Base-by-base conservation (phyloP, 2,888 invertebrate genomes). In the Hylaea fasciaria region DNA sequence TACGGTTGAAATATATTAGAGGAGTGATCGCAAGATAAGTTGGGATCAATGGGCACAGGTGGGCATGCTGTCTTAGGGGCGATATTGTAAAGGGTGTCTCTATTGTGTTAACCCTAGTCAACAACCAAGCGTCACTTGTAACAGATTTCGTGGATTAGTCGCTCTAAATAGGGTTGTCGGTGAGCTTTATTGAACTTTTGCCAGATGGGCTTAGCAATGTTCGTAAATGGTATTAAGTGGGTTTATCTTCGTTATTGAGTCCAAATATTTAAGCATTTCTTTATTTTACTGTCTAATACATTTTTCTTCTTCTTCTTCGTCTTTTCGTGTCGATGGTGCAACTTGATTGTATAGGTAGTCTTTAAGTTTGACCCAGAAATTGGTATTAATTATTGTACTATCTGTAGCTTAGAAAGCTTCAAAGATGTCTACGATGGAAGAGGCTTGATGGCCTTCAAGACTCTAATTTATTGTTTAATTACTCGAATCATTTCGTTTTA, bases 71-170 rank as follows among this genome's bases (percentile, higher is more conserved):
- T 64, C 68, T 64, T 59, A 61, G 69, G 71, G 68, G 64, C 41
- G 65, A 64, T 48, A 57, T 52, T 60, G 62, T 53, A 57, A n/a
- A 57, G 58, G 68, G 71, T 56, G 57, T 57, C 59, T 69, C 68
- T 54, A 64, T 65, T 65, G 70, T 69, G 40, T 39, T 57, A 54
- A 44, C 67, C 67, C 66, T 60, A 58, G 55, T 29, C 51, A 51
- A 56, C 71, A 78, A 76, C 76, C 72, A 76, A 76, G 76, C 73
- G 62, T 62, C 54, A 73, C 76, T 78, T 67, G 72, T 67, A 75
- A 67, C 77, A 78, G 80, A 80, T 82, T 80, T 78, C 65, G 62
- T 70, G 75, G 78, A 80, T 81, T 78, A 82, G 68, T 69, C 56
- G 32, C 52, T 55, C 46, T 48, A 57, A 52, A 51, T 58, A 61